phyloP scores from a whole-genome alignment of 2,888 invertebrate genomes.

The Exephanes ischioxanthus region DNA sequence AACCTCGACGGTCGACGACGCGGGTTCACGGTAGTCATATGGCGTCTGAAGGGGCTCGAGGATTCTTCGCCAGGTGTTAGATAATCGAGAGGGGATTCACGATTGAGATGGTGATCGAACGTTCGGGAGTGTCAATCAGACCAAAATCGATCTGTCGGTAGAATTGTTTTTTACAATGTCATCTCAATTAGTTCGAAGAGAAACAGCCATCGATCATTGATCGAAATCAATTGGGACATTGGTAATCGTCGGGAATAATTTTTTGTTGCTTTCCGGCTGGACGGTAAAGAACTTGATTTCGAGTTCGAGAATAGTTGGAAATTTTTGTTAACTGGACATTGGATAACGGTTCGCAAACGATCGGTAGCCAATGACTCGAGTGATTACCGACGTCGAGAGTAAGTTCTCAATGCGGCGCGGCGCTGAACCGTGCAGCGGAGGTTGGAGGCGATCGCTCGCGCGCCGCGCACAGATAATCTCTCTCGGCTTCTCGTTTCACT shows the following conservation, averaged over 20 bases:
- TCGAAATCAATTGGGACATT: neutral
- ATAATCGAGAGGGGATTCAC: constrained; percentile 13
- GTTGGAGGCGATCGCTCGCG: constrained; percentile 55
- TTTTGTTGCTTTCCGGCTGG: neutral
- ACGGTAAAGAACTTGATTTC: neutral
- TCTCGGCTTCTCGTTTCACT: constrained; percentile 54
- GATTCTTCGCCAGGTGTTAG: constrained; percentile 4
- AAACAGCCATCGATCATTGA: neutral
- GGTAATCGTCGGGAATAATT: neutral
- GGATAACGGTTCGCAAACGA: constrained; percentile 46
- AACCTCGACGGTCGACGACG: constrained; percentile 13
- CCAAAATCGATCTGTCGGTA: neutral
- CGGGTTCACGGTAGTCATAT: constrained; percentile 37
- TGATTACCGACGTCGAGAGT: constrained; percentile 59
- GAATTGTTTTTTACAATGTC: neutral
- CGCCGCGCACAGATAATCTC: constrained; percentile 54
- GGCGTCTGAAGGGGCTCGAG: constrained; percentile 14
- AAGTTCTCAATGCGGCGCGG: constrained; percentile 57
- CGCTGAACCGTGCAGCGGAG: constrained; percentile 52
- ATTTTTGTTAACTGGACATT: neutral
- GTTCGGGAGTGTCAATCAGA: constrained; percentile 4
- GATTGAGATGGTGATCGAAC: constrained; percentile 6
- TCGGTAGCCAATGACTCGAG: constrained; percentile 64
- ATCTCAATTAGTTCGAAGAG: neutral
- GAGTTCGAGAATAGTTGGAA: neutral